A percentile compares a stretch with the other conserved stretches of the same genome.
These are phyloP conservation scores for Busarellus nigricollis DNA, from an alignment of 2,797 vertebrate genomes.

Conservation along the genomic window DNA sequence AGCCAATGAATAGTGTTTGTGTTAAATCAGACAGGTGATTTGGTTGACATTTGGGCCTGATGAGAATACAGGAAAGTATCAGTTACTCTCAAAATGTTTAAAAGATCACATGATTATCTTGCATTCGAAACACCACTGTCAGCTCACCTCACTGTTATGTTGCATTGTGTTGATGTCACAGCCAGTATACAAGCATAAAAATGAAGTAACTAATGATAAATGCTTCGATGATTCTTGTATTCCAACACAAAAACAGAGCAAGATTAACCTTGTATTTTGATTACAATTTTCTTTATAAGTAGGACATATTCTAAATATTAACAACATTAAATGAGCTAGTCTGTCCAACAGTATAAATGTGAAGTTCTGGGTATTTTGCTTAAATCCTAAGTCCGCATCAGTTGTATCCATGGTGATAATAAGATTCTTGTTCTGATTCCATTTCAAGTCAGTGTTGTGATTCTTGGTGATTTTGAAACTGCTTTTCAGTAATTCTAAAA, in stretches of 20 bases:
- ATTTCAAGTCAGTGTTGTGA: slow-evolving; percentile 14
- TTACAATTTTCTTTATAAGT: background rate
- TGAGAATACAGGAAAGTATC: background rate
- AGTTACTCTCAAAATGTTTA: background rate
- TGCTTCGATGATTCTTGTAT: background rate
- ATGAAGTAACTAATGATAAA: background rate
- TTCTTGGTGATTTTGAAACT: slow-evolving; percentile 12
- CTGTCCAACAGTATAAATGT: background rate
- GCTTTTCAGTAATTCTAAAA: background rate
- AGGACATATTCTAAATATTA: background rate
- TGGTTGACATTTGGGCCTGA: background rate
- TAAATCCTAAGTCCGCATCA: background rate
- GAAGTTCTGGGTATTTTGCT: background rate
- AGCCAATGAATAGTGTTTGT: background rate
- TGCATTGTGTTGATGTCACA: background rate
- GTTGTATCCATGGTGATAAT: slow-evolving; percentile 39
- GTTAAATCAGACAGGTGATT: background rate
- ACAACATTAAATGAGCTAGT: background rate
- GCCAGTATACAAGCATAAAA: background rate
- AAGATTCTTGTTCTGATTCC: background rate
- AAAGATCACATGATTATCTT: background rate
- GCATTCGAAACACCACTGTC: background rate
- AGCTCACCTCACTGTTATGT: background rate
- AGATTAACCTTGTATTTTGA: background rate
- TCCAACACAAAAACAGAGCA: background rate